Evolutionary conservation across 2,797 vertebrate genomes (phyloP).

Genomic region (Sebastes oblongus): DNA sequence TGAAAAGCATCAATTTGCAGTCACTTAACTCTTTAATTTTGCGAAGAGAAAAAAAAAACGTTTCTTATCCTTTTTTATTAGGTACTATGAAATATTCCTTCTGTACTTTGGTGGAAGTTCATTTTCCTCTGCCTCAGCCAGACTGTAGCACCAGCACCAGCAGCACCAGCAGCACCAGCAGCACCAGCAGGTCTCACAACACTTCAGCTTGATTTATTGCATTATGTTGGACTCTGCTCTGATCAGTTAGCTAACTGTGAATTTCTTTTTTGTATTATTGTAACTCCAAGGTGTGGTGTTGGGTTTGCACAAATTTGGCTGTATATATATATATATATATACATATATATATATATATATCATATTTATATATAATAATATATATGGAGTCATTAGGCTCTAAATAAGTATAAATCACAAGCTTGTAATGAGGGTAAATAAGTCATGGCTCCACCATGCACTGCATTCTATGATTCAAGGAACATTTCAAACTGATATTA

Average conservation of each 20-base stretch:
- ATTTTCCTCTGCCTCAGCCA: no score
- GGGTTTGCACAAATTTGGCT: no score
- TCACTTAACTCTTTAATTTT: not conserved
- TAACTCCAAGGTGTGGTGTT: no score
- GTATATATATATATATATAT: not conserved
- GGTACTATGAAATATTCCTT: no score
- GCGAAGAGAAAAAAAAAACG: not conserved
- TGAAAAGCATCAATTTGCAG: not conserved
- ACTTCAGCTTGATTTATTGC: no score
- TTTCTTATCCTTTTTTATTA: not conserved
- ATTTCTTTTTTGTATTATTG: no score
- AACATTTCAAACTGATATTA: not conserved
- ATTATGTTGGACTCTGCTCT: no score
- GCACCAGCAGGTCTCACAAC: no score
- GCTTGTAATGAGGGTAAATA: not conserved
- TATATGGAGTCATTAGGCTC: not conserved
- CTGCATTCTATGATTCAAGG: not conserved
- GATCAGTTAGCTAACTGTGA: no score
- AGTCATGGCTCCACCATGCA: not conserved
- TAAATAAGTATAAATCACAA: not conserved
- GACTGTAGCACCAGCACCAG: no score
- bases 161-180: no score
- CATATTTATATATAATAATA: not conserved
- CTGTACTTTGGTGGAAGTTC: no score
- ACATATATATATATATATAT: not conserved